Evolutionary conservation across 2,888 invertebrate species (phyloP), one percentile per base, ranked within the genome.

Genomic region (Molorchus minor): DNA sequence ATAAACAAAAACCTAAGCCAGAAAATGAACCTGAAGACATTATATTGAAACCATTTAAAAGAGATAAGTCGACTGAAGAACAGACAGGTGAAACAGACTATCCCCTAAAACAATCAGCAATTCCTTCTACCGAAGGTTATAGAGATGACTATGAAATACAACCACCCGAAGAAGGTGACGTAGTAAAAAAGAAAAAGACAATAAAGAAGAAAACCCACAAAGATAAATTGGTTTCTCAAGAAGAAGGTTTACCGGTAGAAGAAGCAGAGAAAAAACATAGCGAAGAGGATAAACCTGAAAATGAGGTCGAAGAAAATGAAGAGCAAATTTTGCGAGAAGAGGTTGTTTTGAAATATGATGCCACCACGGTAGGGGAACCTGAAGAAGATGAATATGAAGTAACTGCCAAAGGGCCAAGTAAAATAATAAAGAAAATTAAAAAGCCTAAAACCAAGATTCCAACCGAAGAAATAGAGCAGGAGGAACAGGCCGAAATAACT

Each of bases 1-100:
- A 75, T 62, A 67, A 77, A 64, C 70, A 77, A 59, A 77, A 77
- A 61, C 76, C 76, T 49, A 75, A 75, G 57, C 77, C 75, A 41
- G 71, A 73, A 55, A 69, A 71, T 53, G 49, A 38, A 21, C 63
- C 67, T 4, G 81, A 81, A 65, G 75, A 78, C 63, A 78, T 82
- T 41, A 76, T 67, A 72, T 67, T 78, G 53, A 80, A 77, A 73
- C 80, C 79, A 33, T 78, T 79, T 60, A 74, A 63, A 45, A 73
- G 73, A 55, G 71, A 70, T 40, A 61, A 69, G 12, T 75, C 80
- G 7, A 66, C 71, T 5, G 79, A 82, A 59, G 64, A 69, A 45
- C 66, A 54, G 38, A 64, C 62, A 36, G 56, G 58, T 10, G 56
- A 58, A 47, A 53, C 64, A 4, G 65, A 65, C 5, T 61, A 44